phyloP scores from a whole-genome alignment of 92 coral and sea anemone species.

The Phymanthus crucifer region DNA sequence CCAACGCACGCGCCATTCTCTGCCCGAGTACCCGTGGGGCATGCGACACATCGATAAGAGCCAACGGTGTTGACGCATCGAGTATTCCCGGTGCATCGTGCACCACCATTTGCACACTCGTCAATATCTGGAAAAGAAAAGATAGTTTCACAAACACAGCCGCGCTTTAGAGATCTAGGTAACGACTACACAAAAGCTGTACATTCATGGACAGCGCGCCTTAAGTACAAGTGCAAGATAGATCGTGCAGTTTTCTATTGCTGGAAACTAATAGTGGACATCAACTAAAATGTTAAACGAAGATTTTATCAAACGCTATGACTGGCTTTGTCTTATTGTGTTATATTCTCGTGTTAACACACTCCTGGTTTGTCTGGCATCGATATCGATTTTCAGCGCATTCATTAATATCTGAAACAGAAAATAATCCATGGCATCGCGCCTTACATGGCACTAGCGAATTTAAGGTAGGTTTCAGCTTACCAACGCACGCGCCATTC shows the following conservation, averaged over 20 bases:
- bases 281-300: too few relatives aligned
- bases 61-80: slow-evolving; percentile 37
- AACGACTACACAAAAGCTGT: too few relatives aligned
- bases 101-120: slow-evolving; percentile 36
- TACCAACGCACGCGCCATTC: background rate
- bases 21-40: slow-evolving; percentile 23
- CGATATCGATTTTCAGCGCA: slow-evolving; percentile 43
- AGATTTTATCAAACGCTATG: too few relatives aligned
- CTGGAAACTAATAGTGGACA: too few relatives aligned
- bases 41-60: slow-evolving; percentile 32
- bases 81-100: slow-evolving; percentile 21
- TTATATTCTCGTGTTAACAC: slow-evolving; percentile 43
- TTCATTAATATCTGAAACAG: slow-evolving; percentile 64
- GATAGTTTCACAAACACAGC: too few relatives aligned
- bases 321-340: background rate
- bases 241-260: too few relatives aligned
- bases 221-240: too few relatives aligned
- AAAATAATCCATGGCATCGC: slow-evolving; percentile 2
- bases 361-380: slow-evolving; percentile 45
- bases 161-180: too few relatives aligned
- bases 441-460: background rate
- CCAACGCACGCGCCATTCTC: background rate
- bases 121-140: slow-evolving; percentile 30
- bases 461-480: background rate
- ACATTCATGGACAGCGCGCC: too few relatives aligned